Base-by-base conservation (phyloP, 2,888 invertebrate genomes). In the Chrysomela aeneicollis region DNA sequence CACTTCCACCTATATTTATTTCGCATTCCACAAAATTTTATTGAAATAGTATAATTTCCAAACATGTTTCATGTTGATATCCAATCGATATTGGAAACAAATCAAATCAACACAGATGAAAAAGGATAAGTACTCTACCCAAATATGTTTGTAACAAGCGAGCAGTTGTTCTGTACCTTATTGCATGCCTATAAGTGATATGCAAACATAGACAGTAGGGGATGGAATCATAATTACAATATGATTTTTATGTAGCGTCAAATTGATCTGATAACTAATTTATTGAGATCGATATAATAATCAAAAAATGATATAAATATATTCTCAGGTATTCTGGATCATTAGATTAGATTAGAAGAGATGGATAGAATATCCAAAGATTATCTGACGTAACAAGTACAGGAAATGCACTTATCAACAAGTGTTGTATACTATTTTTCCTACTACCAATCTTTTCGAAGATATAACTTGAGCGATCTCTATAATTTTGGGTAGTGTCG, bases 171-270 rank as follows among this genome's bases (percentile, higher is more conserved):
- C 72, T 70, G 67, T 77, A 76, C 75, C 75, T 73, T 77, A 79
- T 79, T 80, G 78, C 78, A 79, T 76, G 78, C 73, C 75, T 77
- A 74, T 77, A 78, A 80, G 80, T 79, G 80, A 78, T 78, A 76
- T 75, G 76, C 73, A 80, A 80, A 80, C 75, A 80, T 71, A 69
- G 76, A 78, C 79, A 74, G 76, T 77, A 74, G 75, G 74, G 63
- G 65, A 61, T 58, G 32, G 46, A 61, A 72, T 70, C 67, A 71
- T 72, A 74, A 75, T 75, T 71, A 71, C 67, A 67, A 61, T 71
- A 68, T 74, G 72, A 74, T 73, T 60, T 64, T 63, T 61, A 22
- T 60, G 61, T 22, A 58, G 51, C 55, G 32, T 61, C 61, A 59
- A 57, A 58, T 62, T 37, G 47, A 42, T 37, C 50, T 52, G 66